Evolutionary conservation across 2,113 vertebrate genomes (phyloP).

Genomic region (Poeciliopsis retropinna): DNA sequence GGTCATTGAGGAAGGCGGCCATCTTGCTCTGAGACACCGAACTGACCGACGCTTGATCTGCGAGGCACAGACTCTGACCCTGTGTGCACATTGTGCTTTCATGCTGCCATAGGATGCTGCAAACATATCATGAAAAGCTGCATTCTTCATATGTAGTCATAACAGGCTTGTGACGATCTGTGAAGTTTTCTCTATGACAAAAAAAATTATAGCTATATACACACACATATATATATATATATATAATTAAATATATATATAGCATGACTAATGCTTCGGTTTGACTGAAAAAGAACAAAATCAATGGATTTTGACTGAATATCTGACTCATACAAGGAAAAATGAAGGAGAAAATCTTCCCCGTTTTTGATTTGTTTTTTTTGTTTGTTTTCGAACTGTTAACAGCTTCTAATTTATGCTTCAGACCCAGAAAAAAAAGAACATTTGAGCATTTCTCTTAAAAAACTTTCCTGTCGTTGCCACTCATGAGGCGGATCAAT

Average conservation of each 20-base stretch:
- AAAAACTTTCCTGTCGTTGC: conserved; percentile 77
- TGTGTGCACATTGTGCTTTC: conserved; percentile 43
- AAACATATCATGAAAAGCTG: conserved; percentile 39
- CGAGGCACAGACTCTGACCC: conserved; percentile 36
- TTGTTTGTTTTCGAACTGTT: conserved; percentile 6
- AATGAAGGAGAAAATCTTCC: conserved; percentile 63
- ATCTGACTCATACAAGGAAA: conserved; percentile 51
- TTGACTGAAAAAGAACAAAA: conserved; percentile 22
- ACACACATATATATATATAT: conserved; percentile 4
- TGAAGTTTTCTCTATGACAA: conserved; percentile 31
- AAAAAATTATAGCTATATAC: neutral
- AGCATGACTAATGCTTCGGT: conserved; percentile 69
- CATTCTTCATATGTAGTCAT: conserved; percentile 35
- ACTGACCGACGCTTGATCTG: conserved; percentile 52
- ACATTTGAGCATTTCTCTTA: conserved; percentile 63
- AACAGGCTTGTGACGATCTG: conserved; percentile 44
- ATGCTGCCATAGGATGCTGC: conserved; percentile 34
- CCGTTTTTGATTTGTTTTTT: conserved; percentile 22
- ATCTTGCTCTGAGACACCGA: conserved; percentile 51
- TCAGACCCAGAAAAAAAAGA: conserved; percentile 15
- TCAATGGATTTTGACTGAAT: conserved; percentile 33
- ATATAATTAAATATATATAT: conserved; percentile 28
- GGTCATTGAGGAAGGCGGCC: conserved; percentile 38
- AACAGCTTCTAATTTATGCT: neutral
- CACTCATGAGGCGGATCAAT: conserved; percentile 45